phyloP scores from a whole-genome alignment of 1,140 invertebrate species.

The Trichonephila inaurata region DNA sequence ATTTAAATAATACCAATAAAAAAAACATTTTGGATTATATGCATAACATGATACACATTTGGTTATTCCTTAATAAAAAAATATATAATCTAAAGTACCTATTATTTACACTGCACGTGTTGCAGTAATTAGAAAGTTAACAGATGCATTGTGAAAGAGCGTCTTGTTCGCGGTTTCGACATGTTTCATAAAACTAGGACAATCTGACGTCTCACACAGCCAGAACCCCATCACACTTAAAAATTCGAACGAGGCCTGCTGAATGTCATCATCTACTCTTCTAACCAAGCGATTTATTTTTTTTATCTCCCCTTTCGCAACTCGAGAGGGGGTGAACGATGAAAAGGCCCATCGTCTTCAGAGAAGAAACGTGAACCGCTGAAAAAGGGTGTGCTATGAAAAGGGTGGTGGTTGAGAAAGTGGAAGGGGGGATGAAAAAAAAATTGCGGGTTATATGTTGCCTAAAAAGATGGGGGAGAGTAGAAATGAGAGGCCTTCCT shows the following conservation, averaged over 20 bases:
- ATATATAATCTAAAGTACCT: no score
- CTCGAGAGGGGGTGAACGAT: slow-evolving; percentile 35
- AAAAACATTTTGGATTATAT: no score
- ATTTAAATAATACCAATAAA: no score
- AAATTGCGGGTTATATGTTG: not conserved
- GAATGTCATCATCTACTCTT: not conserved
- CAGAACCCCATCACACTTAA: not conserved
- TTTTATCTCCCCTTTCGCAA: slow-evolving; percentile 39
- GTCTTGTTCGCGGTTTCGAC: not conserved
- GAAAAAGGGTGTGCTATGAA: slow-evolving; percentile 56
- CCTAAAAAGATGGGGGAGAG: not conserved
- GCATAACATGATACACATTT: no score
- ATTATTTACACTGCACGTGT: no score
- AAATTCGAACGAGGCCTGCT: slow-evolving; percentile 5
- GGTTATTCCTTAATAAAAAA: no score
- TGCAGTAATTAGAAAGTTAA: not conserved
- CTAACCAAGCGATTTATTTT: slow-evolving; percentile 28
- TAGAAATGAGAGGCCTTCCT: slow-evolving; percentile 18
- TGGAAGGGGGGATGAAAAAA: not conserved
- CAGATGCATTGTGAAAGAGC: not conserved
- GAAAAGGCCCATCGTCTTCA: slow-evolving; percentile 49
- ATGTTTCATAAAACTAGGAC: not conserved
- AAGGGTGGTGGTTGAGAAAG: slow-evolving; percentile 15
- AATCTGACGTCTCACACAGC: not conserved
- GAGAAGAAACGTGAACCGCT: slow-evolving; percentile 31